Base-by-base conservation (phyloP, 2,113 vertebrate species). In the Rhea americana region DNA sequence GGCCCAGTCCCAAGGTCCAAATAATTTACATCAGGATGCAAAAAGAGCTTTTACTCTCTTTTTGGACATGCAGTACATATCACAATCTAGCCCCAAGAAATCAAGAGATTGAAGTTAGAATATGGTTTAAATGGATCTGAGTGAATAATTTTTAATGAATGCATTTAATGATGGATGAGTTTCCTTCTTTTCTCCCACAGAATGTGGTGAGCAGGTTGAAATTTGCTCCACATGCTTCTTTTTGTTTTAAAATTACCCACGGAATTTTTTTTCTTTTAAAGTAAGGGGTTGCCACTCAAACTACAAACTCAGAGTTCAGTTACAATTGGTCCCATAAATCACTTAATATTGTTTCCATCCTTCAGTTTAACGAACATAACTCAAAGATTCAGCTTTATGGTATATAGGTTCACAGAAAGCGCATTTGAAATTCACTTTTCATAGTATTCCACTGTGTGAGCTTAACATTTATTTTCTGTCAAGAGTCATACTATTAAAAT, bases 371-470 rank as follows among this genome's bases (percentile, higher is more conserved):
- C 78, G 79, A 96, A 90, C 35, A 51, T 47, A 90, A 88, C 43
- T 91, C 73, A 68, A 32, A 16, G 43, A 94, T 93, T 93, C 68
- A 88, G 76, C 70, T 93, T 93, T 93, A 48, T 91, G 61, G 22
- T 68, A 77, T 47, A 72, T 30, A 85, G 30, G n/a, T 70, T 85
- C 66, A 85, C n/a, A 96, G 87, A 93, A 80, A 91, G 11, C 47
- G 86, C 79, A 95, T 96, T 75, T 90, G 82, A 91, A 93, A 94
- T 96, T 94, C 91, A 91, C 85, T 96, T 93, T 91, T 95, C 37
- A n/a, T 48, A 94, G 75, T 92, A 94, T 92, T 94, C 90, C 90
- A 70, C 48, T 95, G 43, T 67, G 85, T 93, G 93, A 95, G 63
- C 11, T 89, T 51, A 91, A 77, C 82, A 56, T 94, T 95, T 94